These are phyloP conservation scores for Cossypha caffra DNA, from an alignment of 2,797 vertebrate species.

Conservation along the genomic window DNA sequence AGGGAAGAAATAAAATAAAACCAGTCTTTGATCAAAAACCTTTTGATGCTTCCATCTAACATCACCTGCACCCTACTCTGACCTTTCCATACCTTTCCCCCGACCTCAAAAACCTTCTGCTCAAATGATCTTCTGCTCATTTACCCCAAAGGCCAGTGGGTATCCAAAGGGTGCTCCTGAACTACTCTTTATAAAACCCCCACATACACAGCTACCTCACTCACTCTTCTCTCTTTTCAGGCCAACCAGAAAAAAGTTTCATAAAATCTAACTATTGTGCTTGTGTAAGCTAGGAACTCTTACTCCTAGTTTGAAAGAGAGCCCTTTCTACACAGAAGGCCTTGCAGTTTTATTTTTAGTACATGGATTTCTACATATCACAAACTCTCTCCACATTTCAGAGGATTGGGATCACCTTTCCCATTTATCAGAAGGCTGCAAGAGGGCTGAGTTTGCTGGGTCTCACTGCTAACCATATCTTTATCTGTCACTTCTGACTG, in stretches of 20 bases:
- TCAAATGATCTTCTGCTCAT: not conserved
- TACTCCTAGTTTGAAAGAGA: not conserved
- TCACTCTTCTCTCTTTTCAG: not conserved
- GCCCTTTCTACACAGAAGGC: not conserved
- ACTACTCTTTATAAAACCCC: not conserved
- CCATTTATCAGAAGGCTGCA: not conserved
- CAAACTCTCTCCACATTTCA: not conserved
- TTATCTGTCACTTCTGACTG: not conserved
- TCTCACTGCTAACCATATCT: not conserved
- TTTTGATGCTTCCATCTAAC: not conserved
- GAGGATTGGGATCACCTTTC: not conserved
- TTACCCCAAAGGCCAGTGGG: not conserved
- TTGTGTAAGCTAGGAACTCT: not conserved
- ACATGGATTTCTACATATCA: not conserved
- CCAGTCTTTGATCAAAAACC: not conserved
- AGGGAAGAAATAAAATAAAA: not conserved
- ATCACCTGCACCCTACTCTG: not conserved
- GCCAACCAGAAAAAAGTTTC: not conserved
- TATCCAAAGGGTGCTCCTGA: not conserved
- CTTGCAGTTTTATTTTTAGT: not conserved
- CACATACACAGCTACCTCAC: rapidly evolving
- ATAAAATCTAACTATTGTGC: not conserved
- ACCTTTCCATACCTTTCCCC: not conserved
- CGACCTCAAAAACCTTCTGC: not conserved
- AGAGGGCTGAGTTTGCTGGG: not conserved